phyloP scores from a whole-genome alignment of 1,140 invertebrate species.

The Calliopsis andreniformis region DNA sequence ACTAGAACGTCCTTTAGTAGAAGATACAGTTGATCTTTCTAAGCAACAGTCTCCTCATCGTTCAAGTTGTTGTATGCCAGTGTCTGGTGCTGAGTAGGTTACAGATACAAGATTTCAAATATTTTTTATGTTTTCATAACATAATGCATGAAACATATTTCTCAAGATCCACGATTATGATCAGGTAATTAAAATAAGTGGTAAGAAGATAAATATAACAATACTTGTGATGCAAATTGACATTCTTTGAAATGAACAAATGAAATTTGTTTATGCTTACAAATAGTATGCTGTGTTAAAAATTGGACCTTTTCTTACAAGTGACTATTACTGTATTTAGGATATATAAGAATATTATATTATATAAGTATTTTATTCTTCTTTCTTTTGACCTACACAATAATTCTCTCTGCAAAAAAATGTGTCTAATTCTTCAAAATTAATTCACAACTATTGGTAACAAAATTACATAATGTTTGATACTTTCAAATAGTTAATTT shows the following conservation, averaged over 20 bases:
- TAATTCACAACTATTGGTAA: slow-evolving; percentile 27
- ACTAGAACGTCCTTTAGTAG: slow-evolving; percentile 80
- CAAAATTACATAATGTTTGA: slow-evolving; percentile 7
- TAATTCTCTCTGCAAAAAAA: slow-evolving; percentile 4
- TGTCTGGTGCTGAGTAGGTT: slow-evolving; percentile 71
- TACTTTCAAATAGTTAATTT: slow-evolving; percentile 7
- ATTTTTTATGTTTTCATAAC: slow-evolving; percentile 49
- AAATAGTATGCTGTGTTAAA: slow-evolving; percentile 40
- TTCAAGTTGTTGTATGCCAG: slow-evolving; percentile 79
- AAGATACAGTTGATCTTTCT: slow-evolving; percentile 81
- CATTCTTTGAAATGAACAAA: slow-evolving; percentile 37
- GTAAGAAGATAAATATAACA: slow-evolving; percentile 24
- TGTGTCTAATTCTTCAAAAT: background rate
- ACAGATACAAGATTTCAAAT: slow-evolving; percentile 47
- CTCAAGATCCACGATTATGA: slow-evolving; percentile 48
- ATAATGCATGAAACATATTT: slow-evolving; percentile 63
- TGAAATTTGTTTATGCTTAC: slow-evolving; percentile 49
- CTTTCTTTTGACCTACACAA: slow-evolving; percentile 32
- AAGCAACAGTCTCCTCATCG: slow-evolving; percentile 78
- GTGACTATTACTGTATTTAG: slow-evolving; percentile 50
- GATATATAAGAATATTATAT: slow-evolving; percentile 48
- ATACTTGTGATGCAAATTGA: slow-evolving; percentile 30
- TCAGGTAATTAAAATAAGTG: slow-evolving; percentile 41
- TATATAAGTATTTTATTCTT: slow-evolving; percentile 44
- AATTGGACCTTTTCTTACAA: slow-evolving; percentile 42